Conservation (phyloP, 2,797 vertebrate species). For the Bradypodion ventrale region DNA sequence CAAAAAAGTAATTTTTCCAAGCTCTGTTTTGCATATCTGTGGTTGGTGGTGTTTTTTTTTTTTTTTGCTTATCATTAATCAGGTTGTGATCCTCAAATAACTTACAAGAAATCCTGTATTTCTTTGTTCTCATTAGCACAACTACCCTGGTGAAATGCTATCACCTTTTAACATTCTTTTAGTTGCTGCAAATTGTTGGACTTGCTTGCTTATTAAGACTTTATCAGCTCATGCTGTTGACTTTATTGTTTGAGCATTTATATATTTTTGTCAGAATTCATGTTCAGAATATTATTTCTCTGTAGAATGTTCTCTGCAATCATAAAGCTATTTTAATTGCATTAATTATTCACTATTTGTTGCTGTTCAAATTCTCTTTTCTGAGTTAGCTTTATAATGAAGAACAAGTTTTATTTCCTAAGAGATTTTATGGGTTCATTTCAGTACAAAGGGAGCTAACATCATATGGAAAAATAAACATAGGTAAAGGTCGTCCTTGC, state of each 20-base stretch:
- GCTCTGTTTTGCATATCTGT: no score
- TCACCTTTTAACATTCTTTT: not conserved
- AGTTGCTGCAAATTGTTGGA: conserved; percentile 15
- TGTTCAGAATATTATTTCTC: not conserved
- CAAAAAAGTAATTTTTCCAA: no score
- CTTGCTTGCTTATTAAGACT: conserved; percentile 33
- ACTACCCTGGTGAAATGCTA: not conserved
- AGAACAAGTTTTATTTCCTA: conserved; percentile 27
- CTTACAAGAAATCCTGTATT: not conserved
- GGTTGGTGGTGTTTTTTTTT: no score
- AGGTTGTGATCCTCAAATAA: not conserved
- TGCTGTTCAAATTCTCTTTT: conserved; percentile 26
- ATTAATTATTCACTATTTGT: conserved; percentile 35
- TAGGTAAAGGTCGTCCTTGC: no score
- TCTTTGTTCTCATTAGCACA: accelerated
- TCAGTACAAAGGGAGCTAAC: not conserved
- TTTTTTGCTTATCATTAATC: not conserved
- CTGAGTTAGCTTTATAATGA: not conserved
- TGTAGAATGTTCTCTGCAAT: conserved; percentile 12
- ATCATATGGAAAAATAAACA: not conserved
- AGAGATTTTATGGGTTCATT: not conserved
- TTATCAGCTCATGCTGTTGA: conserved; percentile 18
- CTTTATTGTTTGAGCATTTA: conserved; percentile 38
- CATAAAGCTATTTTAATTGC: conserved; percentile 19
- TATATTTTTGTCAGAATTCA: conserved; percentile 43